Base-by-base conservation (phyloP, 1,140 invertebrate species). In the Liolophura sinensis region DNA sequence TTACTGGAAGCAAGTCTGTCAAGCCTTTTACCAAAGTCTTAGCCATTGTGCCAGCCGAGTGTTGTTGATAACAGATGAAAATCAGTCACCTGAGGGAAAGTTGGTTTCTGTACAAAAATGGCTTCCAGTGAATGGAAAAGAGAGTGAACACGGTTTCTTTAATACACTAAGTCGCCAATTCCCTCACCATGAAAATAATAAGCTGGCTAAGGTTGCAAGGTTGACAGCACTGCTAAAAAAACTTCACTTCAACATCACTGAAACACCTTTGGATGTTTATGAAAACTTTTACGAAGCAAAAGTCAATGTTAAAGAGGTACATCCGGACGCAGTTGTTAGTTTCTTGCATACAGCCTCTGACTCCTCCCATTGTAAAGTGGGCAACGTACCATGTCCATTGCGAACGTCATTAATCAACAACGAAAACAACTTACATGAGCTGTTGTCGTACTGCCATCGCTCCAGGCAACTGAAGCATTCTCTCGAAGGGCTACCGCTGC, bases 1-100 rank as follows among this genome's bases (percentile, higher is more conserved):
- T 14, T 64, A 64, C 22, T 71, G 68, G 66, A 68, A 57, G 52
- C 24, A 61, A 9, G 16, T 72, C n/a, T 52, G 47, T 12, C 25
- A 4, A 16, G 22, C 18, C n/a, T 20, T 69, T 24, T 62, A 69
- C 47, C 24, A 47, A 16, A 51, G 48, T 46, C 40, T 69, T 4
- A 47, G 48, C 18, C 9, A 25, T 27, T 9, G n/a, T 52, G 22
- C 48, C 6, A 50, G 50, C 24, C 49, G 20, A 16, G 11, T 14
- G n/a, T 15, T 31, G 15, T 25, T 48, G 46, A 49, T 48, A 11
- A n/a, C 7, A 16, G 12, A 48, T 20, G 27, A 12, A 22, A 48
- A 63, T 24, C 25, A 46, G 3, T 47, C 60, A 22, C 63, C 63
- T n/a, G 59, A 60, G 24, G 24, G 48, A 22, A 49, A 64, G n/a